phyloP scores from a whole-genome alignment of 92 coral and sea anemone species.

The Isaurus tuberculatus region DNA sequence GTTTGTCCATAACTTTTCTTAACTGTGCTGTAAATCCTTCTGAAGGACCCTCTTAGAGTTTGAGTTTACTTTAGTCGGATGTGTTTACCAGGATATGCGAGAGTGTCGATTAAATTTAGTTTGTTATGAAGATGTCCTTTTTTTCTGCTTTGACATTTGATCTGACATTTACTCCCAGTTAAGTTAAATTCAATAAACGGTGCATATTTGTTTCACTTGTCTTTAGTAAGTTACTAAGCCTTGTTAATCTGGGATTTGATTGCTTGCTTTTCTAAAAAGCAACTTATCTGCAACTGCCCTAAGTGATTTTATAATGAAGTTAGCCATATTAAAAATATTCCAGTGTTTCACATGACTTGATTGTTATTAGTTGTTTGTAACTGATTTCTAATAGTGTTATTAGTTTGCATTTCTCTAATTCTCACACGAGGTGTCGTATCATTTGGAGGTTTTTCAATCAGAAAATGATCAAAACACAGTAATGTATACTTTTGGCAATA shows the following conservation, averaged over 20 bases:
- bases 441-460: neutral
- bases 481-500: neutral
- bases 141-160: constrained; percentile 46
- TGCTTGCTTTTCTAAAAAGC: constrained; percentile 11
- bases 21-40: neutral
- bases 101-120: constrained; percentile 35
- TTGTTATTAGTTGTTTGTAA: no score
- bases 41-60: neutral
- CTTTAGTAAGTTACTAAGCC: constrained; percentile 32
- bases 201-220: constrained; percentile 32
- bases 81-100: constrained; percentile 23
- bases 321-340: neutral
- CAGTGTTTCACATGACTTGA: no score
- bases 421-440: no score
- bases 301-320: neutral
- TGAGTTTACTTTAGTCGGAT: constrained; percentile 20
- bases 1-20: constrained; percentile 5
- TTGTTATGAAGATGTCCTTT: constrained; percentile 11
- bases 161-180: constrained; percentile 44
- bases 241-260: constrained; percentile 38
- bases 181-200: constrained; percentile 37
- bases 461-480: neutral
- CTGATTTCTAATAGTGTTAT: no score
- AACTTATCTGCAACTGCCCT: neutral
- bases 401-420: no score